A percentile compares a stretch with the other conserved stretches of the same genome.
These are phyloP conservation scores for Glyphotaelius pellucidus DNA, from an alignment of 2,888 invertebrate species.

Conservation along the genomic window DNA sequence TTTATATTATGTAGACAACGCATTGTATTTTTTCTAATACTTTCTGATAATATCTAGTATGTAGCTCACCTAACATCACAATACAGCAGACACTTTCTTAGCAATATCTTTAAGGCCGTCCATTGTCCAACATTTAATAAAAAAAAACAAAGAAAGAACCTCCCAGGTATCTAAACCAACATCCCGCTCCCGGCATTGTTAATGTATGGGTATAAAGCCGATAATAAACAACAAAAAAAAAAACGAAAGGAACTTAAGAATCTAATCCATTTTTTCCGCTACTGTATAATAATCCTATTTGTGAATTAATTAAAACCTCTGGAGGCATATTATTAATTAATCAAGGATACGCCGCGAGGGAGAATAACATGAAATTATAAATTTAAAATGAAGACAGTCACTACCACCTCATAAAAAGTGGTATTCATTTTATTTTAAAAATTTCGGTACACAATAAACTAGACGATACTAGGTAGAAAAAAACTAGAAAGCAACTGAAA, in stretches of 20 bases:
- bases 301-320: constrained; percentile 9
- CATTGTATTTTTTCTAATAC: no score
- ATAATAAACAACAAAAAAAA: not conserved
- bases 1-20: no score
- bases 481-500: no score
- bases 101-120: not conserved
- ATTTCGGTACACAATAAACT: no score
- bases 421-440: no score
- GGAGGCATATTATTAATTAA: constrained; percentile 7
- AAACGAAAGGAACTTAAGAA: not conserved
- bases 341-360: not conserved
- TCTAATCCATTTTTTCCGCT: constrained; percentile 17
- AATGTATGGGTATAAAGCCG: not conserved
- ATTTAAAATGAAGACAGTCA: not conserved
- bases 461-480: no score
- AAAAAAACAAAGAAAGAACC: not conserved
- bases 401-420: not conserved
- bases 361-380: not conserved
- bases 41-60: not conserved
- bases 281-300: constrained; percentile 15
- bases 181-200: not conserved
- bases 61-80: not conserved
- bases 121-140: not conserved
- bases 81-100: not conserved
- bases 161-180: not conserved